A percentile compares a stretch with the other conserved stretches of the same genome.
These are phyloP conservation scores for Lagenorhynchus albirostris DNA, from an alignment of 2,113 vertebrate species.

Conservation along the genomic window DNA sequence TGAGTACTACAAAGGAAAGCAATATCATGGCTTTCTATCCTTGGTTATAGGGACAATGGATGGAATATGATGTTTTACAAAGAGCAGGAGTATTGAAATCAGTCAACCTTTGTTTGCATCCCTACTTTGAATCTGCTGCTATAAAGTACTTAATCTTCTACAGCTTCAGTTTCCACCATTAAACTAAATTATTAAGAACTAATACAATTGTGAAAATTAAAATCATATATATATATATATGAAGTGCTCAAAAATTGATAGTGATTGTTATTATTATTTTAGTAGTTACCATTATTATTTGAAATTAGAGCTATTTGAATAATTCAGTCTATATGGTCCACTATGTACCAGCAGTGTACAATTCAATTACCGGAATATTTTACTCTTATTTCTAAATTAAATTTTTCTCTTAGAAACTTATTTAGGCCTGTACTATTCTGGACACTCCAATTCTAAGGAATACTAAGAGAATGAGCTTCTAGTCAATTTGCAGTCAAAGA, in stretches of 20 bases:
- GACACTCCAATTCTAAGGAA: neutral
- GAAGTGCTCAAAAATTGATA: neutral
- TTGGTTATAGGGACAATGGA: neutral
- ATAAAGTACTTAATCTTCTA: neutral
- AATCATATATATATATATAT: neutral
- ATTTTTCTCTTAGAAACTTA: neutral
- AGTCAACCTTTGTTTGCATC: neutral
- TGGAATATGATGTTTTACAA: neutral
- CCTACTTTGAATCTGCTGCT: neutral
- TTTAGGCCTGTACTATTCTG: neutral
- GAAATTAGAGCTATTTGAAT: neutral
- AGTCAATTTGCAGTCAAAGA: neutral
- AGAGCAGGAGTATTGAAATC: neutral
- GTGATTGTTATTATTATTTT: neutral
- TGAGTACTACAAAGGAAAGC: neutral
- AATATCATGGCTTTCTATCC: neutral
- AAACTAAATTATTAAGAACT: neutral
- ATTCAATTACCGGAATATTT: neutral
- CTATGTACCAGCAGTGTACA: neutral
- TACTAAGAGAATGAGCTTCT: neutral
- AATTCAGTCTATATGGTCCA: neutral
- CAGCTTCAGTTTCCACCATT: neutral
- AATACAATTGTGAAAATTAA: slow-evolving; percentile 16
- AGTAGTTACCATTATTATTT: neutral
- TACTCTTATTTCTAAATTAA: neutral